These are phyloP conservation scores for Drosophila ficusphila DNA, from an alignment of 1,140 invertebrate species.

Conservation along the genomic window DNA sequence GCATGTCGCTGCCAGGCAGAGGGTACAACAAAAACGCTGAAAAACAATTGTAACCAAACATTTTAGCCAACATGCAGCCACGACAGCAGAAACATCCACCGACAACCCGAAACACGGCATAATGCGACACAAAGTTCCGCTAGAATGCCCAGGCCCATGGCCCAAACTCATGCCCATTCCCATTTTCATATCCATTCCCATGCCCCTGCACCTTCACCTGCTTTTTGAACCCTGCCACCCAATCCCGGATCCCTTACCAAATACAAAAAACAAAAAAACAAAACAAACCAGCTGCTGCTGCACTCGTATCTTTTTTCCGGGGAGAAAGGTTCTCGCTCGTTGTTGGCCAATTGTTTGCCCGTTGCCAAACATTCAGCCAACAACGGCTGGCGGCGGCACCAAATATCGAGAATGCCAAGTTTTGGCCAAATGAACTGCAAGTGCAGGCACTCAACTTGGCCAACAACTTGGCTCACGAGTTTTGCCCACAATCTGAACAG, in stretches of 20 bases:
- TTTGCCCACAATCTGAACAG: slow-evolving; percentile 31
- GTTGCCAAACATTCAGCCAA: slow-evolving; percentile 29
- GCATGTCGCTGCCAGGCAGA: slow-evolving; percentile 44
- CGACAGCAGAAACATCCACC: slow-evolving; percentile 60
- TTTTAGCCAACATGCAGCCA: slow-evolving; percentile 76
- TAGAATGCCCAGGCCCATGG: slow-evolving; percentile 67
- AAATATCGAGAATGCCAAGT: slow-evolving; percentile 42
- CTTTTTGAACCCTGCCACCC: slow-evolving; percentile 2
- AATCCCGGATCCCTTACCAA: neutral
- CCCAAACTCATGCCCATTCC: slow-evolving; percentile 29
- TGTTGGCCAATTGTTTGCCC: slow-evolving; percentile 33
- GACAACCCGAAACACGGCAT: slow-evolving; percentile 64
- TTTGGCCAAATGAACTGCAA: slow-evolving; percentile 75
- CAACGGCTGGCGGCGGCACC: slow-evolving; percentile 11
- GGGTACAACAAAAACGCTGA: slow-evolving; percentile 26
- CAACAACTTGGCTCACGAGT: slow-evolving; percentile 62
- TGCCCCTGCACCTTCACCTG: slow-evolving; percentile 15
- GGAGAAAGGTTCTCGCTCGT: slow-evolving; percentile 56
- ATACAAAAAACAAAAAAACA: no score
- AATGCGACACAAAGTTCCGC: slow-evolving; percentile 79
- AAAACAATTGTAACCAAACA: slow-evolving; percentile 70
- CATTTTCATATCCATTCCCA: neutral
- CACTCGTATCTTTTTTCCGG: slow-evolving; percentile 33
- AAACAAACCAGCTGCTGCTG: slow-evolving; percentile 23
- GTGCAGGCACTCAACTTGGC: slow-evolving; percentile 60